Evolutionary conservation across 2,113 vertebrate genomes (phyloP).

Genomic region (Paradisaea rubra): DNA sequence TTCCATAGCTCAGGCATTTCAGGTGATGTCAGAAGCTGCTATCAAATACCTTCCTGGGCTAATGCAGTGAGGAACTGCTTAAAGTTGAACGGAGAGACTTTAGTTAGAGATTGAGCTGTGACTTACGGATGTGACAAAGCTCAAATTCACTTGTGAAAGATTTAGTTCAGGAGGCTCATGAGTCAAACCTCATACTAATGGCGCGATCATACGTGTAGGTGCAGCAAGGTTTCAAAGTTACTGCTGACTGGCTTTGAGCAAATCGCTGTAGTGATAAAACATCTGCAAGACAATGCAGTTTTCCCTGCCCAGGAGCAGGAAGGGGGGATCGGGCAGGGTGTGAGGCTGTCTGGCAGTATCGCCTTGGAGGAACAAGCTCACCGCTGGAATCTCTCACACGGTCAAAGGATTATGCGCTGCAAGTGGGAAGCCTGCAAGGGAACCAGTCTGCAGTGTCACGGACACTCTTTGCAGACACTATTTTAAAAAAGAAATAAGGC

Average conservation of each 20-base stretch:
- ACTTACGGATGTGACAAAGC: background rate
- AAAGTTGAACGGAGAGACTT: background rate
- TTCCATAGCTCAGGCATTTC: background rate
- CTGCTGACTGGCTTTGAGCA: background rate
- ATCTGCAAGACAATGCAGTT: background rate
- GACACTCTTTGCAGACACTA: background rate
- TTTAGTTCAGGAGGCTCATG: background rate
- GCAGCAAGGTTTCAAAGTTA: background rate
- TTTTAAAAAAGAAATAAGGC: background rate
- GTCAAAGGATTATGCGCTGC: background rate
- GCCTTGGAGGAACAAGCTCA: background rate
- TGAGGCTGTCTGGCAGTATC: rapidly evolving
- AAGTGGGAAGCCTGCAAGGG: background rate
- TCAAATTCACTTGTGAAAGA: background rate
- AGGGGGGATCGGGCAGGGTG: background rate
- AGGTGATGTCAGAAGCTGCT: background rate
- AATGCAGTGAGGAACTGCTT: background rate
- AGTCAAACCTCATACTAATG: background rate
- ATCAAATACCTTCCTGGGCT: background rate
- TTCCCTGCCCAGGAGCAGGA: background rate
- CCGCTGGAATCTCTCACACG: background rate
- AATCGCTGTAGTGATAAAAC: background rate
- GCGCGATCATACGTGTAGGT: background rate
- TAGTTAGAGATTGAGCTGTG: background rate
- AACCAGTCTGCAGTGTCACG: background rate